Percentiles rank a stretch among this genome's conserved stretches.
phyloP scores from a whole-genome alignment of 1,140 invertebrate species.

The Papilio dardanus region DNA sequence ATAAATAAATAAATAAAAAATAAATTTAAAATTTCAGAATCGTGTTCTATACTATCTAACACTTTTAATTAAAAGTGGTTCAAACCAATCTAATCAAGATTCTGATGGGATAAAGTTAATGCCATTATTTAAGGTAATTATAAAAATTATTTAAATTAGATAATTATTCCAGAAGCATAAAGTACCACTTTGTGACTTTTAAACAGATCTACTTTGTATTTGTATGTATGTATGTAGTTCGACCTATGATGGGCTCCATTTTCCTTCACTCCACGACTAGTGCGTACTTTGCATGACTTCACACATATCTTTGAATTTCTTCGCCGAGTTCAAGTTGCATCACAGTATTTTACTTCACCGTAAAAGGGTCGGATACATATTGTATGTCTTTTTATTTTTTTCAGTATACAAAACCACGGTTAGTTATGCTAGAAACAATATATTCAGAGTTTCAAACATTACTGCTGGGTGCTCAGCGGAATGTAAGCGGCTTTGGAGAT shows the following conservation, averaged over 20 bases:
- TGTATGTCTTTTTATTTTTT: slow-evolving; percentile 45
- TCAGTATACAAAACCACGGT: slow-evolving; percentile 71
- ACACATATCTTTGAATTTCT: too few relatives aligned
- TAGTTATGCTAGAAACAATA: slow-evolving; percentile 66
- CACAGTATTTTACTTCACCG: too few relatives aligned
- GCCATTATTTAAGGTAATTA: slow-evolving; percentile 69
- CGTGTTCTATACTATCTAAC: slow-evolving; percentile 68
- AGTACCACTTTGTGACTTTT: too few relatives aligned
- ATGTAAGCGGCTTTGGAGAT: slow-evolving; percentile 57
- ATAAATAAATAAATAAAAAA: too few relatives aligned
- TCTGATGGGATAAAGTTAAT: slow-evolving; percentile 58
- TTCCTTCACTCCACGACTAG: too few relatives aligned
- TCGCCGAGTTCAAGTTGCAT: too few relatives aligned
- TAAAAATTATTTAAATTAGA: background rate
- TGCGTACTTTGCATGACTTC: too few relatives aligned
- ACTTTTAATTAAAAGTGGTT: slow-evolving; percentile 56
- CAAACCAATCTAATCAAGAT: slow-evolving; percentile 42
- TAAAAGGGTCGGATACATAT: too few relatives aligned
- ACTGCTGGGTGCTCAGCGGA: slow-evolving; percentile 46
- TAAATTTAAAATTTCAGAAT: slow-evolving; percentile 59
- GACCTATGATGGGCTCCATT: too few relatives aligned
- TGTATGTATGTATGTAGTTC: too few relatives aligned
- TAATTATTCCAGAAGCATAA: too few relatives aligned
- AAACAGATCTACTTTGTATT: too few relatives aligned
- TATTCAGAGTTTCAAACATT: slow-evolving; percentile 65